Evolutionary conservation across 2,113 vertebrate species (phyloP).

Genomic region (Nothobranchius furzeri): DNA sequence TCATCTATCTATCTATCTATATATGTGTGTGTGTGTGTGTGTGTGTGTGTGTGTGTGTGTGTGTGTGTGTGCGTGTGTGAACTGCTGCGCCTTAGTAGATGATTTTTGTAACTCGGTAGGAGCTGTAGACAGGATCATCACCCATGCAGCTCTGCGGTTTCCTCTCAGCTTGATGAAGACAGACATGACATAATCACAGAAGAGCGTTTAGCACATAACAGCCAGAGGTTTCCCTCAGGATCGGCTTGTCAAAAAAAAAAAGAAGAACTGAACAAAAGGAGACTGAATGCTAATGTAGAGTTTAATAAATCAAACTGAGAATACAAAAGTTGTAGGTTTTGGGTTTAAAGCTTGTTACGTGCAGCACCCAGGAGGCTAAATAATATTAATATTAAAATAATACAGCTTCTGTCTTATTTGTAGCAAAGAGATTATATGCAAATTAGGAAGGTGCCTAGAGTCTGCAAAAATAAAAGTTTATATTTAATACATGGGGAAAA

Average conservation of each 20-base stretch:
- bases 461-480: not conserved
- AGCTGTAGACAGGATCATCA: not conserved
- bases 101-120: not conserved
- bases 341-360: not conserved
- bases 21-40: too few relatives aligned
- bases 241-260: not conserved
- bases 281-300: not conserved
- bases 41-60: too few relatives aligned
- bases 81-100: not conserved
- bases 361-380: not conserved
- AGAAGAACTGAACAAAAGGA: not conserved
- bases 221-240: slow-evolving; percentile 2
- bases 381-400: not conserved
- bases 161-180: slow-evolving; percentile 3
- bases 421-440: not conserved
- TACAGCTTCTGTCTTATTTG: not conserved
- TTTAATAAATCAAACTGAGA: not conserved
- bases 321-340: slow-evolving; percentile 1
- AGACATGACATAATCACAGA: slow-evolving; percentile 5
- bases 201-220: slow-evolving; percentile 1
- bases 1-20: too few relatives aligned
- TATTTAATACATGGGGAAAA: too few relatives aligned
- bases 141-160: not conserved
- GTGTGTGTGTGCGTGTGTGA: too few relatives aligned
- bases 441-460: not conserved